Evolutionary conservation across 2,888 invertebrate genomes (phyloP).

Genomic region (Idaea aversata): DNA sequence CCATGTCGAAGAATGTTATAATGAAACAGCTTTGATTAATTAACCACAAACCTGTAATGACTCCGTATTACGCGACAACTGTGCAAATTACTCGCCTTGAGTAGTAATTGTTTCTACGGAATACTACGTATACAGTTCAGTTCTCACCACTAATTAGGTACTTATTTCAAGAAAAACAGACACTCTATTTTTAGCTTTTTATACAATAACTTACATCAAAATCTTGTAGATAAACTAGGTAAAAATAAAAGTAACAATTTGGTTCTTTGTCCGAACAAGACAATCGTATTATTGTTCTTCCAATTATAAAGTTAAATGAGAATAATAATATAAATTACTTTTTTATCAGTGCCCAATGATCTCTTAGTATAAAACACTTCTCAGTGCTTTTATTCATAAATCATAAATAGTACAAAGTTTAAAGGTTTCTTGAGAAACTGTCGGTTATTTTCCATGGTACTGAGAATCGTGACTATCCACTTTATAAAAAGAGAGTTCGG

Average conservation of each 20-base stretch:
- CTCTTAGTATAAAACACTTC: not conserved
- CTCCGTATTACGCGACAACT: slow-evolving; percentile 31
- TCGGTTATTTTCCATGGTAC: not conserved
- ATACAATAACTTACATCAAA: not conserved
- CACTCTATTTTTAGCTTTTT: not conserved
- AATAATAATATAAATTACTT: not conserved
- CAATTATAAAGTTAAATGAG: not conserved
- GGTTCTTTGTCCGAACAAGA: not conserved
- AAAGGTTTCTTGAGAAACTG: not conserved
- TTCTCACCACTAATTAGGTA: not conserved
- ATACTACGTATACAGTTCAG: not conserved
- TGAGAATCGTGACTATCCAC: not conserved
- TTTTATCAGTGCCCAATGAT: not conserved
- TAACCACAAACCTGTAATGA: slow-evolving; percentile 26
- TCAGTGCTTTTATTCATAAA: not conserved
- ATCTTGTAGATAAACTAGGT: not conserved
- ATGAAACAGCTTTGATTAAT: slow-evolving; percentile 16
- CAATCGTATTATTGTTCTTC: not conserved
- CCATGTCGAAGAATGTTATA: slow-evolving; percentile 8
- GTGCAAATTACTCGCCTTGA: slow-evolving; percentile 41
- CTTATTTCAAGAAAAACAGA: not conserved
- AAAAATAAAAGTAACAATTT: not conserved
- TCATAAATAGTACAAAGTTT: not conserved
- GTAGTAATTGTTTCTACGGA: slow-evolving; percentile 29
- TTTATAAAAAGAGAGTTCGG: not conserved